Percentiles rank a stretch among this genome's conserved stretches.
phyloP scores from a whole-genome alignment of 2,888 invertebrate species.

The Scelioninae gen. 1 region DNA sequence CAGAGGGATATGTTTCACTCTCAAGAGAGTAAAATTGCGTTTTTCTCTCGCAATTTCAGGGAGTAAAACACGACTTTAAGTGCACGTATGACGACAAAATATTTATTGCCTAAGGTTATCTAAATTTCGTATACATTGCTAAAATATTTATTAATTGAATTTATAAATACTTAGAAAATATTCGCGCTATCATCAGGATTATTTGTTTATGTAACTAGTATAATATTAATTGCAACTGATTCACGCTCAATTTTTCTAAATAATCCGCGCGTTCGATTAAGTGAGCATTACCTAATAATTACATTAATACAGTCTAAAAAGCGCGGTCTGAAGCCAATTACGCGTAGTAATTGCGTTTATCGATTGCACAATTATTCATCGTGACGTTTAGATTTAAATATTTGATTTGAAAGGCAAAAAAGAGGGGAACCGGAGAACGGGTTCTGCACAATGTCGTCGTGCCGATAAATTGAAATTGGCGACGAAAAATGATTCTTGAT shows the following conservation, averaged over 20 bases:
- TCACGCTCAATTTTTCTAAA: conserved; percentile 39
- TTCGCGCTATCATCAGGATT: too few relatives aligned
- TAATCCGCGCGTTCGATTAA: conserved; percentile 48
- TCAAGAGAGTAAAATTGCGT: too few relatives aligned
- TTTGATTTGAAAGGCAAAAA: conserved; percentile 5
- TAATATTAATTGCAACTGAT: conserved; percentile 39
- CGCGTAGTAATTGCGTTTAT: conserved; percentile 9
- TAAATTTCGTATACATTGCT: too few relatives aligned
- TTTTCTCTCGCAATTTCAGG: too few relatives aligned
- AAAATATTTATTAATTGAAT: too few relatives aligned
- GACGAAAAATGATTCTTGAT: conserved; percentile 50
- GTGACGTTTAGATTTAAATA: conserved; percentile 44
- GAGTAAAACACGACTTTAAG: too few relatives aligned
- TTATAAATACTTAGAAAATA: too few relatives aligned
- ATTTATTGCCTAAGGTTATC: too few relatives aligned
- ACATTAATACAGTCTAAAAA: conserved; percentile 26
- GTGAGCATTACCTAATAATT: conserved; percentile 51
- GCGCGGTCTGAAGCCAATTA: conserved; percentile 3
- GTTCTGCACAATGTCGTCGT: conserved; percentile 25
- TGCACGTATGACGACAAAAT: too few relatives aligned
- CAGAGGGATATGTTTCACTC: too few relatives aligned
- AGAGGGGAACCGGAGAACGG: conserved; percentile 1
- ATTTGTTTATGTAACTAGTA: too few relatives aligned
- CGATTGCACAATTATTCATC: conserved; percentile 51
- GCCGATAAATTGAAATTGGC: conserved; percentile 37